These are phyloP conservation scores for Azemiops feae DNA, from an alignment of 2,113 vertebrate species.

Conservation along the genomic window DNA sequence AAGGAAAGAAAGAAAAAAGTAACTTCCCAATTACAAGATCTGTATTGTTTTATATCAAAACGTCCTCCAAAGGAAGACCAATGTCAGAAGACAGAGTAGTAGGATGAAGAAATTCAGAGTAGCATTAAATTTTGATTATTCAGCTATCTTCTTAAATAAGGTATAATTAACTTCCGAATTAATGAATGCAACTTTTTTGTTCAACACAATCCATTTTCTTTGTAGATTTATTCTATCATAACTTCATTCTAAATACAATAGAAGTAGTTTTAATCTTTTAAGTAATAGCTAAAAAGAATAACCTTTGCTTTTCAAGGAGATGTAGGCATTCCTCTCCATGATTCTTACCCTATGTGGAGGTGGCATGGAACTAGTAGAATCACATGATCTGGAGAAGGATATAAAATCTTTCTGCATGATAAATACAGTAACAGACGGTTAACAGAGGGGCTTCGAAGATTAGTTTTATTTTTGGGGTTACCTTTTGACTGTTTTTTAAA, in stretches of 20 bases:
- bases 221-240: neutral
- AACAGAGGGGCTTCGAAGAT: neutral
- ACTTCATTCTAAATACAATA: neutral
- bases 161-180: neutral
- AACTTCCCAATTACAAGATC: neutral
- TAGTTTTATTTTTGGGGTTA: too few relatives aligned
- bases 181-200: neutral
- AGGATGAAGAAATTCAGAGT: neutral
- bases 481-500: too few relatives aligned
- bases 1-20: neutral
- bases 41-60: neutral
- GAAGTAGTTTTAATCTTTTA: neutral
- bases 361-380: neutral
- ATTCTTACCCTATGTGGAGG: neutral
- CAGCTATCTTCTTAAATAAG: neutral
- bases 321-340: neutral
- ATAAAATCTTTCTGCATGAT: neutral
- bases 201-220: neutral
- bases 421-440: neutral
- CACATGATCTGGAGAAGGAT: neutral
- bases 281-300: neutral
- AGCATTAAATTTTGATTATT: neutral
- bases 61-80: neutral
- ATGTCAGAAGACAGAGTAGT: neutral
- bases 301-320: neutral